Conservation (phyloP, 2,113 vertebrate genomes). For the Epinephelus cyanopodus region DNA sequence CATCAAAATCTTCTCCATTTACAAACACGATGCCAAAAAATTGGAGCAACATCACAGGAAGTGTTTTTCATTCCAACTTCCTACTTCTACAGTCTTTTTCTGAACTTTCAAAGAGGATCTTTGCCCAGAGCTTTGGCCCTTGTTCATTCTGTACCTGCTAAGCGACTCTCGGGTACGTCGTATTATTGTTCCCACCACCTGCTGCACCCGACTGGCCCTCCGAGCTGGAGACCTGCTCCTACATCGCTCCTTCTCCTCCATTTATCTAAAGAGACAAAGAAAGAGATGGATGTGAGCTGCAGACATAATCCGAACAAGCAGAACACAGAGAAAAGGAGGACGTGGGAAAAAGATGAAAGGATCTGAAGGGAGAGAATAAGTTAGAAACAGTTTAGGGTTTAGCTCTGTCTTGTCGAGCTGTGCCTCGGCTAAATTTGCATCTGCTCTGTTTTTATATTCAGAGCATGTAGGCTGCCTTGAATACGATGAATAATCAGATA, state of each 20-base stretch:
- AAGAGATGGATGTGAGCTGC: slow-evolving; percentile 24
- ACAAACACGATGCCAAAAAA: not conserved
- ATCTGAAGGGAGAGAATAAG: slow-evolving; percentile 33
- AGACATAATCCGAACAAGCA: not conserved
- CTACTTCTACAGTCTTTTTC: not conserved
- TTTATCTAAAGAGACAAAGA: slow-evolving; percentile 88
- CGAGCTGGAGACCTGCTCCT: slow-evolving; percentile 90
- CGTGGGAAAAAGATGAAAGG: slow-evolving; percentile 35
- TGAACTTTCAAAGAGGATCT: not conserved
- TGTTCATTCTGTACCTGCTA: slow-evolving; percentile 84
- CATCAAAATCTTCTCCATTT: not conserved
- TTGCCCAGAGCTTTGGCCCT: not conserved
- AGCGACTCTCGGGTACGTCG: slow-evolving; percentile 91
- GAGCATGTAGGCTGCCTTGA: slow-evolving; percentile 44
- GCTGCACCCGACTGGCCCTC: slow-evolving; percentile 92
- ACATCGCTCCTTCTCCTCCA: slow-evolving; percentile 95
- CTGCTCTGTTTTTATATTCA: slow-evolving; percentile 58
- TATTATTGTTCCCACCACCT: slow-evolving; percentile 97
- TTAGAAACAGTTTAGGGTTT: slow-evolving; percentile 18
- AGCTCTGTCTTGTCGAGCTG: slow-evolving; percentile 15
- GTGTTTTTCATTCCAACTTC: not conserved
- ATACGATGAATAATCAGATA: slow-evolving; percentile 66
- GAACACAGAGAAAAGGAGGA: slow-evolving; percentile 32
- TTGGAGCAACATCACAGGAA: not conserved
- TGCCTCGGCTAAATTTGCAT: slow-evolving; percentile 43